Percentiles rank a stretch among this genome's conserved stretches.
Conservation (phyloP, 2,797 vertebrate genomes). For the Austrolebias charrua region DNA sequence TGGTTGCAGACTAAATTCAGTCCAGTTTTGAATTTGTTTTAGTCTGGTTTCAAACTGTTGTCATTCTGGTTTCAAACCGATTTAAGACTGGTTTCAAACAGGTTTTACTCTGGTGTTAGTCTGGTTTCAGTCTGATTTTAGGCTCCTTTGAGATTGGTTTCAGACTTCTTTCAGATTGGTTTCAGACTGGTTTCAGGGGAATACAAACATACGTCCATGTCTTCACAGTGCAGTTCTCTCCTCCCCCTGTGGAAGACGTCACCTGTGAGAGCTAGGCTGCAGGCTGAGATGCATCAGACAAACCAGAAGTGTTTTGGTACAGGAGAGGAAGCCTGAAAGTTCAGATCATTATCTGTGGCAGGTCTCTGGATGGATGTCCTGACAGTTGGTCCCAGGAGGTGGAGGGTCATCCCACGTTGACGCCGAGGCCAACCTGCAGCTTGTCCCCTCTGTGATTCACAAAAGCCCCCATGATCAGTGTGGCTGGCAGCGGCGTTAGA, state of each 20-base stretch:
- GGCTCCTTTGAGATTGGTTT: not conserved
- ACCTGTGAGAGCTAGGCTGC: slow-evolving; percentile 58
- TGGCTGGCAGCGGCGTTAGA: slow-evolving; percentile 88
- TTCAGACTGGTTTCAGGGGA: slow-evolving; percentile 25
- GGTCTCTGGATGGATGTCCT: slow-evolving; percentile 41
- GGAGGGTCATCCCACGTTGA: slow-evolving; percentile 75
- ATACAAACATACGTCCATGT: not conserved
- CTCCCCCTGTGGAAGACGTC: slow-evolving; percentile 27
- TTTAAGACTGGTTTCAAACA: no score
- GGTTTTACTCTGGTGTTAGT: no score
- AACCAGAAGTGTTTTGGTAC: slow-evolving; percentile 24
- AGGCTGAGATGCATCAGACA: slow-evolving; percentile 34
- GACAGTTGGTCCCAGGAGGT: slow-evolving; percentile 3
- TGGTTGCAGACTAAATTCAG: no score
- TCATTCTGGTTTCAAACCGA: no score
- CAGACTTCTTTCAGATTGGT: slow-evolving; percentile 20
- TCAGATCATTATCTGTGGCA: slow-evolving; percentile 5
- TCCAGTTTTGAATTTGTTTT: no score
- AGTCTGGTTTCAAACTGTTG: no score
- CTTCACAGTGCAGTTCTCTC: slow-evolving; percentile 4
- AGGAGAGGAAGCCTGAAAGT: slow-evolving; percentile 11
- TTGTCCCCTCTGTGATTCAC: slow-evolving; percentile 93
- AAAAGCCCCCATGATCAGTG: slow-evolving; percentile 93
- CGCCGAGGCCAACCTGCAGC: slow-evolving; percentile 84
- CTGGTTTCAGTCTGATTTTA: no score